Base-by-base conservation (phyloP, 2,888 invertebrate species). In the Elmis aenea region DNA sequence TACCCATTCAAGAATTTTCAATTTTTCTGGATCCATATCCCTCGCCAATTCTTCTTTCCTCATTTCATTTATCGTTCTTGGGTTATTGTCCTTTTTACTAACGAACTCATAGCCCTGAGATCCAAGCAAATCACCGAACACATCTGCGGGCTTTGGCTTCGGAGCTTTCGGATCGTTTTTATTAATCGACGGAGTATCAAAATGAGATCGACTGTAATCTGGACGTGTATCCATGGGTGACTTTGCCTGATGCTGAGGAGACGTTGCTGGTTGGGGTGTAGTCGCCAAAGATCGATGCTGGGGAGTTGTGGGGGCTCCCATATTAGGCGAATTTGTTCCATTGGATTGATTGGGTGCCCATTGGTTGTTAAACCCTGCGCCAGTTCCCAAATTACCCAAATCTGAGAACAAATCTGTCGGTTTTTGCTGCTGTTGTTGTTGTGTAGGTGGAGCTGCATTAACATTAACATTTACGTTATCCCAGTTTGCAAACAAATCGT, bases 41-140 rank as follows among this genome's bases (percentile, higher is more conserved):
- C 77, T 84, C 1, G 80, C 83, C 58, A 90, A 71, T 54, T 90
- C 88, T 46, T 83, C 88, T 60, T 91, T 91, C 13, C 92, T 74
- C 92, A 95, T 92, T 46, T 85, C 89, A 61, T 92, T 94, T 56
- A 95, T 91, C 2, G 93, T 92, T 51, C 79, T 77, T 0, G 93
- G 92, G 1, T 85, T 85, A 22, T 81, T 72, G 42, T 83, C 80
- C 42, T 72, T 76, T 54, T 83, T 85, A 26, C 81, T 81, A 3
- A 77, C 70, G 67, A 91, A 90, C 45, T 83, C 82, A 60, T 92
- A 93, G 0, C 89, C 90, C 61, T 92, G 92, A 50, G 85, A 86
- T 8, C 93, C 94, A 5, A 95, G 71, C 10, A 95, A 71, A 65
- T 95, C 94, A 11, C 87, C 92, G 68, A 95, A 95, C 13, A 91